Base-by-base conservation (phyloP, 2,113 vertebrate genomes). In the Phyllopteryx taeniolatus region DNA sequence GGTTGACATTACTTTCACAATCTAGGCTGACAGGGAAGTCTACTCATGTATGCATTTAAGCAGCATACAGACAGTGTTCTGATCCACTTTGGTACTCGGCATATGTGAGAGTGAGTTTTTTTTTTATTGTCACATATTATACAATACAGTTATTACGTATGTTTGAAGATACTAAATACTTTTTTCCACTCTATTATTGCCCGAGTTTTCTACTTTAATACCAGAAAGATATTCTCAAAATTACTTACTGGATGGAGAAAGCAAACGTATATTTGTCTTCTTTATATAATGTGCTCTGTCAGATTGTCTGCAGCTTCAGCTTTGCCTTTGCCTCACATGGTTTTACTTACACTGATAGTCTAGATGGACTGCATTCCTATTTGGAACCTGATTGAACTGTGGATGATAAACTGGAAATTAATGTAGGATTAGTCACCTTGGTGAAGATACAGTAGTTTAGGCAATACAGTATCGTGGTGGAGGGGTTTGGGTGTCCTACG, bases 361-460 rank as follows among this genome's bases (percentile, higher is more conserved):
- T 43, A 42, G 8, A 10, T 10, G 19, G 33, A 63, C 54, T 7
- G 66, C 44, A 62, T 71, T 78, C 62, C 61, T 44, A 65, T 71
- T 69, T 20, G 57, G 42, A 11, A 10, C 51, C 68, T 15, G 11
- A 74, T 43, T 65, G 35, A 63, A 59, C 68, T 63, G 13, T 67
- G 75, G 66, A 83, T 76, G 78, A 79, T 83, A 85, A 90, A 67
- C 66, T 27, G 74, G 74, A 86, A 61, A 19, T 57, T 12, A 46
- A 39, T 10, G 20, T 63, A n/a, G 44, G 77, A 77, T 79, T 79
- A 77, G 31, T 65, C 62, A 8, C 74, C 65, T 69, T 74, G 64
- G 66, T 73, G 39, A 73, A 0, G 0, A 20, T 70, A 53, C 39
- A 12, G 43, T 35, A 43, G 57, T 7, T n/a, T n/a, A 3, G 51